Evolutionary conservation across 2,888 invertebrate species (phyloP), one percentile per base, ranked within the genome.

Genomic region (Zygaena filipendulae): DNA sequence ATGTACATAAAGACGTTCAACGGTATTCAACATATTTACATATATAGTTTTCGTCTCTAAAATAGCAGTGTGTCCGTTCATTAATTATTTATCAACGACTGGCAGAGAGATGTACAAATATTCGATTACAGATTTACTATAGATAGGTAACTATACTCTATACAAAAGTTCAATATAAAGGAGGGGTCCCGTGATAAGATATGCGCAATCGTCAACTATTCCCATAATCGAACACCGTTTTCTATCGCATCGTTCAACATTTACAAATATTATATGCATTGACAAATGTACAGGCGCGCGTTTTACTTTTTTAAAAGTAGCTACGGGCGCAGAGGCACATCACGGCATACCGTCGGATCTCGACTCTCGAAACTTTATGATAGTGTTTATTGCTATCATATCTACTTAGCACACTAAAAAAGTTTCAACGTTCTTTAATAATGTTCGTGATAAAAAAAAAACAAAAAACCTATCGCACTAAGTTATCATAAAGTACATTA

Each of bases 11-110:
- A 54, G 49, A 52, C 46, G 48, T 51, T 45, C 43, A 54, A 52
- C 51, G 40, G 52, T 53, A 44, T 49, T 45, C 44, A 58, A 58
- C 47, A 52, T 70, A 72, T 69, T 56, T 72, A 70, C 68, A 71
- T 59, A 64, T 60, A 45, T n/a, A n/a, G n/a, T n/a, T 43, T 52
- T 55, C 53, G 49, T 59, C 53, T 58, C 51, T 56, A 59, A 53
- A 54, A 56, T 53, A 61, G 63, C 58, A 59, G 59, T 57, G 59
- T 57, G 63, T 64, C 54, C 48, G 45, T 47, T 48, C 45, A 32
- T 14, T 28, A 21, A 16, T 14, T 6, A 26, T 33, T 13, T 31
- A 13, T 39, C 24, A 35, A 33, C 38, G 35, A 42, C 34, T 31
- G 50, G 43, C 45, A 49, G 52, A 54, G 40, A 44, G 42, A 47